A percentile compares a stretch with the other conserved stretches of the same genome.
Conservation (phyloP, 2,888 invertebrate genomes). For the Thera obeliscata region DNA sequence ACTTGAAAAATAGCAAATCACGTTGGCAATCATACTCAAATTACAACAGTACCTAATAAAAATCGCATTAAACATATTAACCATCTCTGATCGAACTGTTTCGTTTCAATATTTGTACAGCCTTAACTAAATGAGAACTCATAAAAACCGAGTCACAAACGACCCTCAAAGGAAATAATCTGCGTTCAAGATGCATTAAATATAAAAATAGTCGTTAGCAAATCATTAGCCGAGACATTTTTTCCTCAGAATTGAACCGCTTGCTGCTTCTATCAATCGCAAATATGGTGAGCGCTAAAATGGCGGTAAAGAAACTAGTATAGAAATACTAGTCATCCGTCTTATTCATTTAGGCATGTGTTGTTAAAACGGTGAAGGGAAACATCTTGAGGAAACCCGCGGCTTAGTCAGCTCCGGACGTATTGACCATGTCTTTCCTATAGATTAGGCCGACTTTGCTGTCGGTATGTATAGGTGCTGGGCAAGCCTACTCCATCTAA, state of each 20-base stretch:
- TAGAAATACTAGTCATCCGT: neutral
- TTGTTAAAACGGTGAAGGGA: too few species aligned
- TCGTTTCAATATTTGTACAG: slow-evolving; percentile 13
- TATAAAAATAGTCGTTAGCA: slow-evolving; percentile 83
- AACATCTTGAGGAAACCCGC: too few species aligned
- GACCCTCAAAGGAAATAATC: slow-evolving; percentile 82
- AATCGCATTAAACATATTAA: neutral
- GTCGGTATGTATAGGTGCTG: too few species aligned
- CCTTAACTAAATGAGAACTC: slow-evolving; percentile 44
- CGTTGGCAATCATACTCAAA: too few species aligned
- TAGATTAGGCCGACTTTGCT: too few species aligned
- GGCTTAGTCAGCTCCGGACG: too few species aligned
- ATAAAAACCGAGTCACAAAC: slow-evolving; percentile 56
- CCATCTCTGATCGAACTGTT: neutral
- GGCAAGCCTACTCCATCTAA: too few species aligned
- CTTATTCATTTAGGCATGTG: too few species aligned
- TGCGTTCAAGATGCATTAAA: slow-evolving; percentile 75
- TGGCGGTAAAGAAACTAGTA: slow-evolving; percentile 25
- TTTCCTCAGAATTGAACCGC: slow-evolving; percentile 61
- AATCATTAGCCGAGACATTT: slow-evolving; percentile 80
- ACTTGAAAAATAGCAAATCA: too few species aligned
- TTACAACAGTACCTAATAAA: neutral
- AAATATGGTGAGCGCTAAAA: slow-evolving; percentile 51
- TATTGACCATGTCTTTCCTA: too few species aligned
- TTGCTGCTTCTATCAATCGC: slow-evolving; percentile 71